Evolutionary conservation across 1,140 invertebrate species (phyloP), one percentile per base, ranked within the genome.

Genomic region (Orchesella cincta): DNA sequence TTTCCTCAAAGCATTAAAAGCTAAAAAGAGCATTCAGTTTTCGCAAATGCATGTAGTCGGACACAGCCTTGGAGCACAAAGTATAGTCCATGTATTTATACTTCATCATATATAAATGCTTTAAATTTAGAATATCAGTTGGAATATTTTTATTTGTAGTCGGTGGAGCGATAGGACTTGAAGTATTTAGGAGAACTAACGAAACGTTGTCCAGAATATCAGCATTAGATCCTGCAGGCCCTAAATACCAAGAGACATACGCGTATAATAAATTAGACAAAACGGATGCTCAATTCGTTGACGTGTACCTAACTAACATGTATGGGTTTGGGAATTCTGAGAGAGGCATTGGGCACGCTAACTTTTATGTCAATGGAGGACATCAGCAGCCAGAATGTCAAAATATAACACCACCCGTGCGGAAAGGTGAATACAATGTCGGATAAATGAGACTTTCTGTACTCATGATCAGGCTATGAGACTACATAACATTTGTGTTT

Each of bases 161-260:
- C n/a, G 62, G 26, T 31, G 62, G 62, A 12, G 29, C 33, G 8
- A 33, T 23, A 1, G 62, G 62, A 31, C n/a, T 12, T 14, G 5
- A 31, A 14, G 23, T 67, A 31, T 31, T 67, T 31, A 14, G 33
- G 33, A 33, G n/a, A 29, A 31, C 5, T 29, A 67, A 67, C 12
- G 62, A 31, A 1, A 67, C 3, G 14, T 31, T 67, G 1, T 14
- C 28, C 8, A 29, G 62, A 14, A 67, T 67, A 5, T 84, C 85
- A 87, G 88, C 88, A 73, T 78, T 89, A 34, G 89, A 89, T 83
- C 88, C 89, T 1, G 88, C 89, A 0, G 85, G 87, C 80, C 89
- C 88, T 18, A 79, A 87, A 3, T 89, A 87, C 80, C 85, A 83
- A 84, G 79, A 82, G 70, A 78, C 81, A 8, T 79, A 84, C 70